Conservation (phyloP, 2,888 invertebrate genomes). For the Dilophus febrilis region DNA sequence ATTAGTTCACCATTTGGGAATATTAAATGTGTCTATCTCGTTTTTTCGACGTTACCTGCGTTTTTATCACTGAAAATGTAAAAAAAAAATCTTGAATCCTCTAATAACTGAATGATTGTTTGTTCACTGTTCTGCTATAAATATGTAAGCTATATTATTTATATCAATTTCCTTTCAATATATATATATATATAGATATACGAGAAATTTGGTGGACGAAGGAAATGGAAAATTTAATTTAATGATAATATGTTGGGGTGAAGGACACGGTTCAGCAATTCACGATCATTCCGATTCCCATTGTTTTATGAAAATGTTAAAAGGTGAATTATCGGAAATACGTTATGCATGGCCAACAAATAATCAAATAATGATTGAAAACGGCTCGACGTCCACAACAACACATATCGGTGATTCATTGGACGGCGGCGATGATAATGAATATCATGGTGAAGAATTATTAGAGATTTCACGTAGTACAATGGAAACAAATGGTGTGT, state of each 20-base stretch:
- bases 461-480: slow-evolving; percentile 44
- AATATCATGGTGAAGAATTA: slow-evolving; percentile 36
- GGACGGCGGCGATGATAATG: slow-evolving; percentile 15
- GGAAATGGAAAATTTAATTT: slow-evolving; percentile 97
- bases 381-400: too few relatives aligned
- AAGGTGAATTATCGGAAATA: slow-evolving; percentile 68
- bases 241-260: slow-evolving; percentile 97
- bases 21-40: too few relatives aligned
- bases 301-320: slow-evolving; percentile 92
- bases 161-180: too few relatives aligned
- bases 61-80: too few relatives aligned
- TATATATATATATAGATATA: slow-evolving; percentile 68
- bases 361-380: slow-evolving; percentile 4
- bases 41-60: too few relatives aligned
- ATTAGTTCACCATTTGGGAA: too few relatives aligned
- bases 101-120: too few relatives aligned
- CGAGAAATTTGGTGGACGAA: slow-evolving; percentile 84
- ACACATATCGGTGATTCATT: slow-evolving; percentile 13
- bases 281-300: slow-evolving; percentile 94
- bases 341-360: slow-evolving; percentile 22
- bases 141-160: too few relatives aligned
- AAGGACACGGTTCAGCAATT: slow-evolving; percentile 84
- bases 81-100: too few relatives aligned
- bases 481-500: slow-evolving; percentile 61
- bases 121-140: too few relatives aligned